These are phyloP conservation scores for Ommatoiulus sabulosus DNA, from an alignment of 2,888 invertebrate species.

Conservation along the genomic window DNA sequence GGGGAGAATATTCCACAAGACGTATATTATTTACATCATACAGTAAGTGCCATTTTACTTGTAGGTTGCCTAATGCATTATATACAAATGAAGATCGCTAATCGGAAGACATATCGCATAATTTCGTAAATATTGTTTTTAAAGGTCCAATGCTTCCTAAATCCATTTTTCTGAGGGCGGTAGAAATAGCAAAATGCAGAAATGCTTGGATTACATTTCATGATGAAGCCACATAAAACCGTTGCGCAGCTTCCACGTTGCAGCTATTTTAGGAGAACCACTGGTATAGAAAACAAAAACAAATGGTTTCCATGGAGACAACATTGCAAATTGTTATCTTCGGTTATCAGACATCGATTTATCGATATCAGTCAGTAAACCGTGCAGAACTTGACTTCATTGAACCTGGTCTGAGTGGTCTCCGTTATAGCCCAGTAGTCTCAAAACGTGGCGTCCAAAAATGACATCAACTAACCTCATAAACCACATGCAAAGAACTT, in stretches of 20 bases:
- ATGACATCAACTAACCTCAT: no score
- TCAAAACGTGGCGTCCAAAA: background rate
- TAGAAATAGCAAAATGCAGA: no score
- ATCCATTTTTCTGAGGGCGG: no score
- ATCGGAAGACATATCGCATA: background rate
- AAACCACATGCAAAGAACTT: no score
- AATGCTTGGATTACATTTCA: no score
- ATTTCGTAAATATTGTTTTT: background rate
- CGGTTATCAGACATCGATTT: background rate
- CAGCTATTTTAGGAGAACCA: background rate
- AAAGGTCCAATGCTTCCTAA: no score
- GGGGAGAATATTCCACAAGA: no score
- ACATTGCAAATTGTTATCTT: background rate
- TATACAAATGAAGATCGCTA: no score
- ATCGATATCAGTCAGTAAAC: slow-evolving; percentile 27
- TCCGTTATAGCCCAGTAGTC: background rate
- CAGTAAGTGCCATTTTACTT: no score
- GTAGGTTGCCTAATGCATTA: no score
- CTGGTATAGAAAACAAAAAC: background rate
- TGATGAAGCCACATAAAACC: background rate
- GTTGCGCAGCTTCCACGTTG: background rate
- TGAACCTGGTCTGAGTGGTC: background rate
- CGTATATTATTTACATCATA: no score
- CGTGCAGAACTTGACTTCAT: background rate
- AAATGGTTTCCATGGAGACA: background rate